phyloP scores from a whole-genome alignment of 2,797 vertebrate genomes.

The Ctenochaetus hawaiiensis region DNA sequence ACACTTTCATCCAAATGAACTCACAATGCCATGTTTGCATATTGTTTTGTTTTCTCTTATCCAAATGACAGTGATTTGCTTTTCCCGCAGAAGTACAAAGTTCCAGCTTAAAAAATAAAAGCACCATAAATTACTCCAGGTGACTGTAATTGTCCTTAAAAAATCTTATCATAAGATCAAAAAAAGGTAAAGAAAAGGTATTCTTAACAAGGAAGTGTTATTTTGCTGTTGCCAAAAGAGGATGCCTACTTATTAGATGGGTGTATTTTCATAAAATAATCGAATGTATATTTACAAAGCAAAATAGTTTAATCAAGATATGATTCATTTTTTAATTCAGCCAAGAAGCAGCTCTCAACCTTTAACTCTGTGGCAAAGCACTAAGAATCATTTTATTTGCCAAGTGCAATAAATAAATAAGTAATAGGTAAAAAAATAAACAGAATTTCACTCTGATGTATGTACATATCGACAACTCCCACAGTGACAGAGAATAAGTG shows the following conservation, averaged over 20 bases:
- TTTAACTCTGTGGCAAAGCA: slow-evolving; percentile 20
- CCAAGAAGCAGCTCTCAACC: slow-evolving; percentile 4
- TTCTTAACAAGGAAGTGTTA: not conserved
- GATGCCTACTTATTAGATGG: not conserved
- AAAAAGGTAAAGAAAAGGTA: not conserved
- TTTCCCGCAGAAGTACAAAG: not conserved
- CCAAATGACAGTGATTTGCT: not conserved
- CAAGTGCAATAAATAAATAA: slow-evolving; percentile 29
- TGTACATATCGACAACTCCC: slow-evolving; percentile 11
- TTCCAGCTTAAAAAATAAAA: slow-evolving; percentile 5
- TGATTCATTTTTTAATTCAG: slow-evolving; percentile 18
- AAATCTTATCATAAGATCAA: slow-evolving; percentile 14
- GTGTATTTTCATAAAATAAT: not conserved
- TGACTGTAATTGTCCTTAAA: slow-evolving; percentile 17
- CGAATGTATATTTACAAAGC: not conserved
- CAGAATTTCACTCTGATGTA: slow-evolving; percentile 36
- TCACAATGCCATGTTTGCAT: slow-evolving; percentile 6
- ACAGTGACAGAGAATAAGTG: slow-evolving; percentile 22
- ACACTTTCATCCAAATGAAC: slow-evolving; percentile 10
- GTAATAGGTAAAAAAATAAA: slow-evolving; percentile 3
- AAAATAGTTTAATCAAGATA: slow-evolving; percentile 7
- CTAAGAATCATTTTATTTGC: slow-evolving; percentile 33
- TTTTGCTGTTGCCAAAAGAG: not conserved
- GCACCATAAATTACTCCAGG: slow-evolving; percentile 13
- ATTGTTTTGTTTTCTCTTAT: slow-evolving; percentile 14